These are phyloP conservation scores for Drosophila subobscura DNA, from an alignment of 1,140 invertebrate genomes.

Conservation along the genomic window DNA sequence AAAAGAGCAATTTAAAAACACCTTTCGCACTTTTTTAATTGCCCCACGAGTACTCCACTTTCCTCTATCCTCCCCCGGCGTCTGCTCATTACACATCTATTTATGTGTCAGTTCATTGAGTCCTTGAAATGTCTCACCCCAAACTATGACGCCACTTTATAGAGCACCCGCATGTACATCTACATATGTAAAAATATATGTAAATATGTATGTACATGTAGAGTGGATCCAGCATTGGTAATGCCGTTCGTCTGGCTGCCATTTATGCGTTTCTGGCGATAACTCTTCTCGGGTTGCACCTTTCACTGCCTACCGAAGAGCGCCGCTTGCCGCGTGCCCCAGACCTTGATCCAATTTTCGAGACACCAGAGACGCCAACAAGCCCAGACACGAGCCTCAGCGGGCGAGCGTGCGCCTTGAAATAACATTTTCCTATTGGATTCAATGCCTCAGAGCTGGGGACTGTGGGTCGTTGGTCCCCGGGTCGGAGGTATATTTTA, in stretches of 20 bases:
- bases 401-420: constrained; percentile 65
- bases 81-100: constrained; percentile 31
- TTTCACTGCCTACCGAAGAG: constrained; percentile 34
- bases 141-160: constrained; percentile 33
- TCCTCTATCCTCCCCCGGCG: neutral
- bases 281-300: constrained; percentile 62
- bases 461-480: constrained; percentile 14
- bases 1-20: constrained; percentile 26
- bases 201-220: constrained; percentile 5
- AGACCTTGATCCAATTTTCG: constrained; percentile 75
- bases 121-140: constrained; percentile 64
- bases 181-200: neutral
- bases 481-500: constrained; percentile 59
- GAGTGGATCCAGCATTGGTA: constrained; percentile 8
- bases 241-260: constrained; percentile 38
- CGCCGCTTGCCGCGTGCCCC: constrained; percentile 3
- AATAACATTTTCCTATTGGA: constrained; percentile 80
- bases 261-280: constrained; percentile 68
- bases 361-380: constrained; percentile 32
- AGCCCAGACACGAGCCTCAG: constrained; percentile 11
- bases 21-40: constrained; percentile 20
- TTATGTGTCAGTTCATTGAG: constrained; percentile 53
- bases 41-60: neutral
- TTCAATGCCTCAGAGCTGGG: constrained; percentile 63
- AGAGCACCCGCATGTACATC: constrained; percentile 20